phyloP scores from a whole-genome alignment of 2,888 invertebrate species.

The Amiota minor region DNA sequence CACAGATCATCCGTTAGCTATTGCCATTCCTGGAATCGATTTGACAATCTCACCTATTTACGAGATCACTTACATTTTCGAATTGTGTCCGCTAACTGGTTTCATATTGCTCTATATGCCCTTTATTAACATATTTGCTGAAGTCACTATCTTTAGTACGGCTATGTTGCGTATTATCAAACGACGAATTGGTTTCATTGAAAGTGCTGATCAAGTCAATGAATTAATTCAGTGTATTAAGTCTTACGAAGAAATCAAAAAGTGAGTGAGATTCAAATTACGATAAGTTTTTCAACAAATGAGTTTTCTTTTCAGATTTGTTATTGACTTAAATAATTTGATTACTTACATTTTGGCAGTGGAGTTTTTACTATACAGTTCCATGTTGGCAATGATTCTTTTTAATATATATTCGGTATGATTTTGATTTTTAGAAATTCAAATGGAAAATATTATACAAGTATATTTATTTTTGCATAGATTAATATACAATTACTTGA shows the following conservation, averaged over 20 bases:
- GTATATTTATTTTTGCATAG: too few relatives aligned
- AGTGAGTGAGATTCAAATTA: constrained; percentile 40
- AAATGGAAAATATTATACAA: too few relatives aligned
- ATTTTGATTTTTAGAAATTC: too few relatives aligned
- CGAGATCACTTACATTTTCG: constrained; percentile 63
- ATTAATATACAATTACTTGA: too few relatives aligned
- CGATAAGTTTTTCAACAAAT: neutral
- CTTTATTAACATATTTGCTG: constrained; percentile 67
- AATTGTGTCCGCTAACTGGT: constrained; percentile 57
- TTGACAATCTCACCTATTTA: constrained; percentile 60
- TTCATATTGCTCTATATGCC: constrained; percentile 66
- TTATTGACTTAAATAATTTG: constrained; percentile 58
- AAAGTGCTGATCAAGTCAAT: constrained; percentile 45
- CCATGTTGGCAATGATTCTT: constrained; percentile 64
- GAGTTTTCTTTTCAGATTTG: constrained; percentile 57
- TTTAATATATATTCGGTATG: constrained; percentile 68
- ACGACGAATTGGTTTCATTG: constrained; percentile 44
- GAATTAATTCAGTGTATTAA: constrained; percentile 57
- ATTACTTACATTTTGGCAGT: constrained; percentile 61
- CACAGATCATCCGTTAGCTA: constrained; percentile 66
- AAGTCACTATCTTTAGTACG: constrained; percentile 67
- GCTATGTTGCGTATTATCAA: constrained; percentile 61
- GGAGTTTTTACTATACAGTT: constrained; percentile 64
- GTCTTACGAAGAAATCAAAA: constrained; percentile 48
- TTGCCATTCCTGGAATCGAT: constrained; percentile 66